phyloP scores from a whole-genome alignment of 2,797 vertebrate genomes.

The Potorous gilbertii region DNA sequence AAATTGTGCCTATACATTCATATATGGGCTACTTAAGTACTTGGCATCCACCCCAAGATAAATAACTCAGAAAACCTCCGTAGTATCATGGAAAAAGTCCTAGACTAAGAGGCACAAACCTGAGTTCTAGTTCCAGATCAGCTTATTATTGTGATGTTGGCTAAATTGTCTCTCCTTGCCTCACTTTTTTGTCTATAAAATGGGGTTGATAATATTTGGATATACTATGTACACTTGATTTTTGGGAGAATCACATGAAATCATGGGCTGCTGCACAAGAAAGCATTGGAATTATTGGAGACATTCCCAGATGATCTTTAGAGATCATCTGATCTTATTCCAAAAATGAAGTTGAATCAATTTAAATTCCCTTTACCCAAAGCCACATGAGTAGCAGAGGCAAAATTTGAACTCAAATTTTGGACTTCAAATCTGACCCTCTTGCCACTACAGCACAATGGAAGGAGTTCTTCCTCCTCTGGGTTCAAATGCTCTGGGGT shows the following conservation, averaged over 20 bases:
- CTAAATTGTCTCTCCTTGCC: neutral
- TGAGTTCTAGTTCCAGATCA: neutral
- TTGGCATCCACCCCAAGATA: slow-evolving; percentile 12
- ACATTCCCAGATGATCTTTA: too few species aligned
- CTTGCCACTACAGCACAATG: neutral
- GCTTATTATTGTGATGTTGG: neutral
- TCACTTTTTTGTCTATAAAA: neutral
- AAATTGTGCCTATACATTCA: neutral
- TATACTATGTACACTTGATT: neutral
- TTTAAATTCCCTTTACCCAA: neutral
- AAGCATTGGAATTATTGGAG: too few species aligned
- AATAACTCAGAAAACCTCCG: neutral
- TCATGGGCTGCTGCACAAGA: neutral
- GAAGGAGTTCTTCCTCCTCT: neutral
- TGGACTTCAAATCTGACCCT: neutral
- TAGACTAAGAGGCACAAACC: neutral
- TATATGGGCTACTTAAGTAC: too few species aligned
- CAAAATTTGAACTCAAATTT: neutral
- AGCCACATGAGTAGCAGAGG: neutral
- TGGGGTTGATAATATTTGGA: neutral
- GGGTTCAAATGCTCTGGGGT: neutral
- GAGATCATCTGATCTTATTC: neutral
- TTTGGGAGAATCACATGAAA: neutral
- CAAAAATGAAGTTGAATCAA: neutral
- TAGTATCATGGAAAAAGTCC: neutral